Evolutionary conservation across 2,888 invertebrate species (phyloP).

Genomic region (Coelopa pilipes): DNA sequence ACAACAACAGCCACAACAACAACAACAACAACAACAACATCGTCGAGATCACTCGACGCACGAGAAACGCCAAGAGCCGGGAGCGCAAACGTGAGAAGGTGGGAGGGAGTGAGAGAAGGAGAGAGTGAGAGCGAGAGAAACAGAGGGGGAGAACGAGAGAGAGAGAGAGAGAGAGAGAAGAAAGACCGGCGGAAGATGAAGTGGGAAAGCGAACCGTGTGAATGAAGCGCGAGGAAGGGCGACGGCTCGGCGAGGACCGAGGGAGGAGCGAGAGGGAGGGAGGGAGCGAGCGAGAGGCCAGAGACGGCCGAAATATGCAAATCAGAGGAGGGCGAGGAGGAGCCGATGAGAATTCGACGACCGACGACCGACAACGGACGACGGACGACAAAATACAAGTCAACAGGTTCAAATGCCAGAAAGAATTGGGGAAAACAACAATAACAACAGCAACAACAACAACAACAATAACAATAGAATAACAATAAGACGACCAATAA

Average conservation of each 20-base stretch:
- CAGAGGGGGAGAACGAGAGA: background rate
- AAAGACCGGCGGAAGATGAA: background rate
- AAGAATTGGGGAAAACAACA: conserved; percentile 6
- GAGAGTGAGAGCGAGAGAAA: background rate
- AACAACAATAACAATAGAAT: too few relatives aligned
- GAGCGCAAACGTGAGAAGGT: background rate
- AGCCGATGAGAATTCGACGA: too few relatives aligned
- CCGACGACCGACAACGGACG: background rate
- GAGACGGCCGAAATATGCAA: conserved; percentile 21
- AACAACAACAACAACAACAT: background rate
- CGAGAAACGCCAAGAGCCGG: background rate
- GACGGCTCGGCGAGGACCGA: background rate
- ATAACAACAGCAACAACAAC: background rate
- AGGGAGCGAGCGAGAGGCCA: background rate
- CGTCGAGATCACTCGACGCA: conserved; percentile 23
- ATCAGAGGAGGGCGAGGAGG: background rate
- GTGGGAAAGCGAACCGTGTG: background rate
- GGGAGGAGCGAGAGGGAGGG: background rate
- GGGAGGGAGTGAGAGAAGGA: background rate
- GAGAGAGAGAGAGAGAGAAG: background rate
- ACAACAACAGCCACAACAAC: too few relatives aligned
- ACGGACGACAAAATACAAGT: conserved; percentile 3
- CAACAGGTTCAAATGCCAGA: conserved; percentile 20
- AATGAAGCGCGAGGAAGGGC: background rate
- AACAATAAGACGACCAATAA: background rate